Base-by-base conservation (phyloP, 1,140 invertebrate genomes). In the Anastrepha obliqua region DNA sequence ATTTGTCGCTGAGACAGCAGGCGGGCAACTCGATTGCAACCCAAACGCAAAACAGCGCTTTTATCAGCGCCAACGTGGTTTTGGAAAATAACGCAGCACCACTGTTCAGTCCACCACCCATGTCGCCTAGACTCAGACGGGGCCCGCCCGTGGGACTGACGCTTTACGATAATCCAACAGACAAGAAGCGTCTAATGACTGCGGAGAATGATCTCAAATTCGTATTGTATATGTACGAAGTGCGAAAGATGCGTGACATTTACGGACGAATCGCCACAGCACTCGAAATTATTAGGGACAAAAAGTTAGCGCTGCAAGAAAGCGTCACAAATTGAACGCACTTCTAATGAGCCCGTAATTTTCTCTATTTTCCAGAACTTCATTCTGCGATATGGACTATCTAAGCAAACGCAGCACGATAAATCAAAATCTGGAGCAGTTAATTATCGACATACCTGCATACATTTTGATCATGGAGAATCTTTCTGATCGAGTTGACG, bases 401-500 rank as follows among this genome's bases (percentile, higher is more conserved):
- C 91, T 93, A 3, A 95, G 95, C 89, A 95, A 96, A 91, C 94
- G 95, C 15, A 92, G 95, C 29, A 94, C 94, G 20, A 94, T 96
- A 59, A 94, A 95, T 51, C 93, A 95, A 89, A 95, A 95, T 90
- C 91, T 96, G 42, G 95, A 95, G 88, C 94, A 95, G 88, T 90
- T 96, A 7, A 94, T 95, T 86, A 94, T 95, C 90, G 95, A 96
- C 91, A 94, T 96, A 89, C 95, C 95, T 64, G 93, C 95, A 59
- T 95, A 96, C 90, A 92, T 96, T 55, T 90, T 95, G 55, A 93
- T 95, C 39, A 91, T 96, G 51, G 95, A 96, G 92, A 95, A 96
- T 91, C 91, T 96, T 17, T 94, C 94, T 51, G 92, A 94, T 88
- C 94, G 95, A 1, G 93, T 96, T 60, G 95, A 96, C 89, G 95